A percentile compares a stretch with the other conserved stretches of the same genome.
These are phyloP conservation scores for Austrofundulus limnaeus DNA, from an alignment of 2,113 vertebrate genomes.

Conservation along the genomic window DNA sequence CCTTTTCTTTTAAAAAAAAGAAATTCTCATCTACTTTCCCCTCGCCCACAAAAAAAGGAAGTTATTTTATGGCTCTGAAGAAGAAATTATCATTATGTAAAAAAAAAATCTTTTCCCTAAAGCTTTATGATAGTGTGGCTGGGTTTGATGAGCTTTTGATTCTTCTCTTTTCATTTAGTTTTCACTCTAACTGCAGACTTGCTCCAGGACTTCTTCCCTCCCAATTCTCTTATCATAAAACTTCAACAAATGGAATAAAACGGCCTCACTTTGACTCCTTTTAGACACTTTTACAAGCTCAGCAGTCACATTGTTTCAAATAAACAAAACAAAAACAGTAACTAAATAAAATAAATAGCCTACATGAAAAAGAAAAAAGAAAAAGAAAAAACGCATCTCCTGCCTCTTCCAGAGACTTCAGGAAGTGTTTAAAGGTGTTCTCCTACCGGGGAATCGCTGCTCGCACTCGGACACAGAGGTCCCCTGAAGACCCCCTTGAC, in stretches of 20 bases:
- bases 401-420: not conserved
- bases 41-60: not conserved
- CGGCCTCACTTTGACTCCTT: not conserved
- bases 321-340: too few species aligned
- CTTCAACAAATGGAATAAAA: not conserved
- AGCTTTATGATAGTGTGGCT: constrained; percentile 8
- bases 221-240: not conserved
- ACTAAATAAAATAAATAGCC: too few species aligned
- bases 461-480: constrained; percentile 86
- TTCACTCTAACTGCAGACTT: not conserved
- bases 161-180: constrained; percentile 2
- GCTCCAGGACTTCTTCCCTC: not conserved
- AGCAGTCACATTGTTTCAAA: not conserved
- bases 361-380: too few species aligned
- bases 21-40: constrained; percentile 17
- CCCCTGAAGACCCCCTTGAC: constrained; percentile 98
- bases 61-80: not conserved
- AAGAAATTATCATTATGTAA: constrained; percentile 4
- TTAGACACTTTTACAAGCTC: not conserved
- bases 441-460: constrained; percentile 89
- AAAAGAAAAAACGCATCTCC: too few species aligned
- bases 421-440: not conserved
- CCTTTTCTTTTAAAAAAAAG: constrained; percentile 3
- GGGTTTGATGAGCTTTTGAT: not conserved
- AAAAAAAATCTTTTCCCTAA: constrained; percentile 15